A percentile compares a stretch with the other conserved stretches of the same genome.
Conservation (phyloP, 2,113 vertebrate genomes). For the Elephantulus edwardii region DNA sequence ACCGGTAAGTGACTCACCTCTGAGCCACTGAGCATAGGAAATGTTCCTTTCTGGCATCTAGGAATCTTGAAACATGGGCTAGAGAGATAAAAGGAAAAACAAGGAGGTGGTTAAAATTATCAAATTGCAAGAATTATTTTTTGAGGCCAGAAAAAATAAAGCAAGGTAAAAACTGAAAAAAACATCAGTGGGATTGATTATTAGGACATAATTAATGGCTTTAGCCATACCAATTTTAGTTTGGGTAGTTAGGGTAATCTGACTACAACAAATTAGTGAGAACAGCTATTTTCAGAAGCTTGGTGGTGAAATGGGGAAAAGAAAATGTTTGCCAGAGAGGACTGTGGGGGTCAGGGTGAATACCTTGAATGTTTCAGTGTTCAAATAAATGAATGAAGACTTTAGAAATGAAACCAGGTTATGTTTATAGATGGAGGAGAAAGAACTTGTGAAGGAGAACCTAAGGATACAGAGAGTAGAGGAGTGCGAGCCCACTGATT, state of each 20-base stretch:
- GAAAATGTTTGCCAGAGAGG: neutral
- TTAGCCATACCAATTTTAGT: slow-evolving; percentile 23
- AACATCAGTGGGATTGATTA: neutral
- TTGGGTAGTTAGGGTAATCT: slow-evolving; percentile 20
- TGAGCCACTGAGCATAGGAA: neutral
- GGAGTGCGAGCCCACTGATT: neutral
- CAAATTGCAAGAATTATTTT: slow-evolving; percentile 12
- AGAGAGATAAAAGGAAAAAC: neutral
- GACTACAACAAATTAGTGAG: neutral
- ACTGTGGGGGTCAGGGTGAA: neutral
- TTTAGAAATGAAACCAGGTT: slow-evolving; percentile 30
- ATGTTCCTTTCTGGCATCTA: slow-evolving; percentile 6
- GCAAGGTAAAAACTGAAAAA: neutral
- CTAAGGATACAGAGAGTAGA: neutral
- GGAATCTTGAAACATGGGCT: neutral
- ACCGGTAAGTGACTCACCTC: slow-evolving; percentile 90
- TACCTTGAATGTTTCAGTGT: neutral
- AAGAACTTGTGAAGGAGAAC: neutral
- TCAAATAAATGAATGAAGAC: slow-evolving; percentile 44
- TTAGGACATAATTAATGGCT: neutral
- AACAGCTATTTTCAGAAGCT: neutral
- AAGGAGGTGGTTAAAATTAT: neutral
- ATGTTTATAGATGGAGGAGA: slow-evolving; percentile 26
- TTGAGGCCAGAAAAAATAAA: neutral
- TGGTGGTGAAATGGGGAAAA: neutral